phyloP scores from a whole-genome alignment of 2,888 invertebrate species.

The Thalpophila matura region DNA sequence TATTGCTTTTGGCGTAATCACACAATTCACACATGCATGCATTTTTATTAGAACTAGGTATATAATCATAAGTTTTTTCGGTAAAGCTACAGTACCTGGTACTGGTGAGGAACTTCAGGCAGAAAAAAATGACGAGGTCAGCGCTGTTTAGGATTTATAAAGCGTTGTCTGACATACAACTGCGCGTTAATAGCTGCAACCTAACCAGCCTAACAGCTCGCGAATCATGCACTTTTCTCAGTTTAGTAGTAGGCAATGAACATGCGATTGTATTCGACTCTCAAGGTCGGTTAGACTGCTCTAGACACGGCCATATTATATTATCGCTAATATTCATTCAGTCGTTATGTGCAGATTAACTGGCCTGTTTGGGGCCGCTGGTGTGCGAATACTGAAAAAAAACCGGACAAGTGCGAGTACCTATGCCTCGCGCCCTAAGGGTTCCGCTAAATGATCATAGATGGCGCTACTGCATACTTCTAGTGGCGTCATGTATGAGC shows the following conservation, averaged over 20 bases:
- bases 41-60: background rate
- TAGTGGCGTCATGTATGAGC: no score
- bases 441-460: no score
- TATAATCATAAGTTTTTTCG: background rate
- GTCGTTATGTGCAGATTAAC: no score
- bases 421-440: no score
- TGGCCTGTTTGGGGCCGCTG: no score
- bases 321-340: no score
- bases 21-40: slow-evolving; percentile 15
- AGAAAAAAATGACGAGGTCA: slow-evolving; percentile 2
- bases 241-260: no score
- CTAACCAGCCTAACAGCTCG: background rate
- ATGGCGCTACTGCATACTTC: no score
- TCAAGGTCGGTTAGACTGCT: no score
- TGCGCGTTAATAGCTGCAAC: background rate
- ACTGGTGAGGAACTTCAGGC: slow-evolving; percentile 4
- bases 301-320: background rate
- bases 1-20: slow-evolving; percentile 19
- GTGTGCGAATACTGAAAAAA: no score
- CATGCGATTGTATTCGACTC: no score
- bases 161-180: background rate
- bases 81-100: slow-evolving; percentile 8
- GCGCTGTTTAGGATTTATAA: background rate
- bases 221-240: background rate
- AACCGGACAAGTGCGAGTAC: no score